Conservation (phyloP, 2,888 invertebrate genomes). For the Rotaria magnacalcarata region DNA sequence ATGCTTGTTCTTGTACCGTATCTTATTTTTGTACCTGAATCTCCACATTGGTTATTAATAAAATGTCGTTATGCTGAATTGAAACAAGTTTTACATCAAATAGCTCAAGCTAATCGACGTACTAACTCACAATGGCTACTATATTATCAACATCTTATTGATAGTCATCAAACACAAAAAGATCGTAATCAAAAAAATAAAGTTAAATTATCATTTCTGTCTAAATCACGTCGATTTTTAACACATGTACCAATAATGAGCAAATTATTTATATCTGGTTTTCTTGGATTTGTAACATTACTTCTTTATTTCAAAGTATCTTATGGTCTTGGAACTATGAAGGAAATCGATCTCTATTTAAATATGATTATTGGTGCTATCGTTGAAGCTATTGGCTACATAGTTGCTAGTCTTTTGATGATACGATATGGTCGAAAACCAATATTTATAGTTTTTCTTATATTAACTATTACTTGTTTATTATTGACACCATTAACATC, state of each 20-base stretch:
- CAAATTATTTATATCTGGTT: not conserved
- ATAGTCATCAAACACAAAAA: not conserved
- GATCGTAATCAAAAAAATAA: not conserved
- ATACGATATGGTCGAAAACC: not conserved
- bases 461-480: not conserved
- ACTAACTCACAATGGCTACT: not conserved
- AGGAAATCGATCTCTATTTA: not conserved
- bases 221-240: not conserved
- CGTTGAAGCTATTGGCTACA: not conserved
- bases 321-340: not conserved
- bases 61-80: not conserved
- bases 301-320: not conserved
- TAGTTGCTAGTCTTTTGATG: not conserved
- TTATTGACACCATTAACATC: not conserved
- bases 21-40: slow-evolving; percentile 24
- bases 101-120: not conserved
- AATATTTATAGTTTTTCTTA: not conserved
- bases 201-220: not conserved
- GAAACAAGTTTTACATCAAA: not conserved
- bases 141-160: not conserved
- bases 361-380: slow-evolving; percentile 2
- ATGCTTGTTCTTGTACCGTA: not conserved
- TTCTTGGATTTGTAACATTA: not conserved
- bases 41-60: slow-evolving; percentile 1
- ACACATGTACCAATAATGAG: slow-evolving; percentile 26